These are phyloP conservation scores for Cyprinella venusta DNA, from an alignment of 2,797 vertebrate species.

Conservation along the genomic window DNA sequence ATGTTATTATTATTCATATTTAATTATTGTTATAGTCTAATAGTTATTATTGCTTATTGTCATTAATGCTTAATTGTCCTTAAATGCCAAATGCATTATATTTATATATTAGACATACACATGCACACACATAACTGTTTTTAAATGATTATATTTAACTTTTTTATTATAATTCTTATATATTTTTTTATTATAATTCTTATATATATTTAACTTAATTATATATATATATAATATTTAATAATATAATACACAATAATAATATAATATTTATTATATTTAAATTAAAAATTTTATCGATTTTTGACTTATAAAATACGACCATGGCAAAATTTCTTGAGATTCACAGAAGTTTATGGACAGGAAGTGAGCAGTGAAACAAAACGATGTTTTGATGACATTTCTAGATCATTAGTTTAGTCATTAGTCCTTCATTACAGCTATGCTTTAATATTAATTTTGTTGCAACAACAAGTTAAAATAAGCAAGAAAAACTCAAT, in stretches of 20 bases:
- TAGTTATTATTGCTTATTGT: background rate
- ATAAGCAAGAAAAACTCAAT: background rate
- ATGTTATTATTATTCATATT: background rate
- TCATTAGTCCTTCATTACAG: slow-evolving; percentile 27
- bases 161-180: no score
- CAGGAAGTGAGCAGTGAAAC: slow-evolving; percentile 1
- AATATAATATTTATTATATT: no score
- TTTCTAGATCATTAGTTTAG: slow-evolving; percentile 20
- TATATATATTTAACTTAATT: no score
- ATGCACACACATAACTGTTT: no score
- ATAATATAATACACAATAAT: no score
- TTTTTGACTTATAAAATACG: background rate
- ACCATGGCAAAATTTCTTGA: background rate
- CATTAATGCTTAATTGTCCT: no score
- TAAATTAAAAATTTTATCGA: no score
- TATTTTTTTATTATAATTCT: no score
- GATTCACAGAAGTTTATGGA: background rate
- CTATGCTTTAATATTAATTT: background rate
- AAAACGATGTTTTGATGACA: background rate
- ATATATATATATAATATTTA: no score
- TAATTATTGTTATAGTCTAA: no score
- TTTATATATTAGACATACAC: no score
- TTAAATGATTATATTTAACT: background rate
- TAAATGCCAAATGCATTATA: no score
- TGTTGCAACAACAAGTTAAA: background rate